Evolutionary conservation across 2,797 vertebrate species (phyloP).

Genomic region (Spinibarbus caldwelli): DNA sequence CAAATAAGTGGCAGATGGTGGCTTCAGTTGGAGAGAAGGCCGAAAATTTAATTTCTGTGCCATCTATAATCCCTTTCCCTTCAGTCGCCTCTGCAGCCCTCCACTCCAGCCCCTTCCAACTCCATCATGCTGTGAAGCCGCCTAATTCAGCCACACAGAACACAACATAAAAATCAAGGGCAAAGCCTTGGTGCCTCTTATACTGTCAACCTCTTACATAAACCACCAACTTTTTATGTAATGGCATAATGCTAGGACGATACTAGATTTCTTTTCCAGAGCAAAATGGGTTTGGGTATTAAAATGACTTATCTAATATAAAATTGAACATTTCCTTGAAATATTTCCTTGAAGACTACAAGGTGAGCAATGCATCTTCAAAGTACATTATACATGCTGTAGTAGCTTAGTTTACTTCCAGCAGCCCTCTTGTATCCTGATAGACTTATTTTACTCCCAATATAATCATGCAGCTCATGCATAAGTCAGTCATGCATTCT

Average conservation of each 20-base stretch:
- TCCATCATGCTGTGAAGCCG: slow-evolving; percentile 2
- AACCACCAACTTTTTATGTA: slow-evolving; percentile 40
- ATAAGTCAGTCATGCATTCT: not conserved
- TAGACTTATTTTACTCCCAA: not conserved
- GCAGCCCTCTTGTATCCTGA: not conserved
- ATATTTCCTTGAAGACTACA: slow-evolving; percentile 15
- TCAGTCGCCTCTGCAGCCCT: slow-evolving; percentile 41
- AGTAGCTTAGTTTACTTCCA: not conserved
- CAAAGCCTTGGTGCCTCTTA: slow-evolving; percentile 39
- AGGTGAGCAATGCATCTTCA: slow-evolving; percentile 5
- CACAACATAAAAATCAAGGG: slow-evolving; percentile 48
- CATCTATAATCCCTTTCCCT: slow-evolving; percentile 54
- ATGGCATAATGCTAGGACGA: slow-evolving; percentile 9
- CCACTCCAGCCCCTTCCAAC: slow-evolving; percentile 49
- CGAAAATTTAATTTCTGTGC: slow-evolving; percentile 66
- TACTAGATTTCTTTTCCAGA: slow-evolving; percentile 37
- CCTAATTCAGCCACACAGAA: slow-evolving; percentile 33
- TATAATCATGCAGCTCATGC: not conserved
- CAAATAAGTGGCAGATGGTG: slow-evolving; percentile 71
- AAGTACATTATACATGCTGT: not conserved
- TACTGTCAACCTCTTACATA: slow-evolving; percentile 33
- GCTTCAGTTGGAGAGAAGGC: slow-evolving; percentile 60
- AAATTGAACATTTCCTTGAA: slow-evolving; percentile 1
- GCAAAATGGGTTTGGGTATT: slow-evolving; percentile 1
- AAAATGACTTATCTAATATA: not conserved